phyloP scores from a whole-genome alignment of 2,113 vertebrate species.

The Pholis gunnellus region DNA sequence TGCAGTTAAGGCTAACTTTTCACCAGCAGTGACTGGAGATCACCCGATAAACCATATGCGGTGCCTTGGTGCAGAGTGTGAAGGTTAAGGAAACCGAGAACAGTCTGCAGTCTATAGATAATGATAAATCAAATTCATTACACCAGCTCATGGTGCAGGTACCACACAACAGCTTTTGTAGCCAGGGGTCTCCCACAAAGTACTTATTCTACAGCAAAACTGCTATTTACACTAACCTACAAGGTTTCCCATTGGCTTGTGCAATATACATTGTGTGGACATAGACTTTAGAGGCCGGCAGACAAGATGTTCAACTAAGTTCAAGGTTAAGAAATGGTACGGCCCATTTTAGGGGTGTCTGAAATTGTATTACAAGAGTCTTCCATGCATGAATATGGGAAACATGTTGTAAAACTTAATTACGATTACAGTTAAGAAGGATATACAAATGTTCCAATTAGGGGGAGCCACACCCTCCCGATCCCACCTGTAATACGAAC shows the following conservation, averaged over 20 bases:
- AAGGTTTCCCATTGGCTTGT: not conserved
- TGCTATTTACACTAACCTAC: too few relatives aligned
- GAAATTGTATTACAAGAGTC: not conserved
- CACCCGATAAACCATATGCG: too few relatives aligned
- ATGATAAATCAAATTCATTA: not conserved
- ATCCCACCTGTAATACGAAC: too few relatives aligned
- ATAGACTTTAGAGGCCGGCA: not conserved
- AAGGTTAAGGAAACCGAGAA: not conserved
- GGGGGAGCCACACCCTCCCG: too few relatives aligned
- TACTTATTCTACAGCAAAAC: too few relatives aligned
- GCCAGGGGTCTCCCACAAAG: too few relatives aligned
- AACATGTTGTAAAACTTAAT: not conserved
- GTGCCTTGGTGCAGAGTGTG: not conserved
- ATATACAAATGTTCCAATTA: not conserved
- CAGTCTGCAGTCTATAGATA: not conserved
- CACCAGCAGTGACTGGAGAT: too few relatives aligned
- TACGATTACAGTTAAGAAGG: too few relatives aligned
- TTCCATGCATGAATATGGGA: not conserved
- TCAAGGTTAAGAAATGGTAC: not conserved
- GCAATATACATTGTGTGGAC: too few relatives aligned
- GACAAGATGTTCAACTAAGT: too few relatives aligned
- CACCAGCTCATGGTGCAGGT: not conserved
- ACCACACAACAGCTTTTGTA: not conserved
- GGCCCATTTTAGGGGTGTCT: not conserved
- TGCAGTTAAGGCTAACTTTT: not conserved